Evolutionary conservation across 1,140 invertebrate species (phyloP).

Genomic region (Temnothorax curvispinosus): DNA sequence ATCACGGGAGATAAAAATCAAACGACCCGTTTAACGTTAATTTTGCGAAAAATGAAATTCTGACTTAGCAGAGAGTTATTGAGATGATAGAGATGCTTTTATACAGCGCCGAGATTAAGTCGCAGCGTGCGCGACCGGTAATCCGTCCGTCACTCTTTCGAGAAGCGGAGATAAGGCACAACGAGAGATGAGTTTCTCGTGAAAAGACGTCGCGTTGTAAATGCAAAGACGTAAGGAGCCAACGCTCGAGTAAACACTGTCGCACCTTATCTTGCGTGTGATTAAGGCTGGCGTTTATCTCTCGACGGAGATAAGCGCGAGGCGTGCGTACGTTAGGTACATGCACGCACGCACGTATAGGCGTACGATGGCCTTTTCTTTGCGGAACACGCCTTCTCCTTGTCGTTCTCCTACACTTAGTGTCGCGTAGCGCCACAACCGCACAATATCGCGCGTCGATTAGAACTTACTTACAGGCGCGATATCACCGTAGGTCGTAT

Average conservation of each 20-base stretch:
- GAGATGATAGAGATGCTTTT: neutral
- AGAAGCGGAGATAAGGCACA: slow-evolving; percentile 6
- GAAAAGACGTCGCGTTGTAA: neutral
- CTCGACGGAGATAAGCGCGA: slow-evolving; percentile 23
- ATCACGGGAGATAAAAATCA: neutral
- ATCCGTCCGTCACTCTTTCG: neutral
- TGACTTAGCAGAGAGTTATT: neutral
- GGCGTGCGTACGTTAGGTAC: neutral
- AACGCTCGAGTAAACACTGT: slow-evolving; percentile 33
- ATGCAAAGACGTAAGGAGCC: neutral
- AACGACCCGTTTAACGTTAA: neutral
- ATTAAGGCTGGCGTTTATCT: slow-evolving; percentile 51
- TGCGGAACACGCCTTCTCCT: neutral
- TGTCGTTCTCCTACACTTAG: neutral
- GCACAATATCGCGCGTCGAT: neutral
- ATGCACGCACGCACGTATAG: neutral
- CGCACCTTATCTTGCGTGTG: slow-evolving; percentile 34
- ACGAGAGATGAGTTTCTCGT: neutral
- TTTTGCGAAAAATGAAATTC: neutral
- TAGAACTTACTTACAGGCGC: slow-evolving; percentile 16
- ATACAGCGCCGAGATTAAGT: neutral
- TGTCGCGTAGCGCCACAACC: neutral
- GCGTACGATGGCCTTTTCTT: slow-evolving; percentile 1
- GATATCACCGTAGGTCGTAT: slow-evolving; percentile 2
- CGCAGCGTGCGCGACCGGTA: neutral